phyloP scores from a whole-genome alignment of 2,113 vertebrate genomes.

The Empidonax alnorum region DNA sequence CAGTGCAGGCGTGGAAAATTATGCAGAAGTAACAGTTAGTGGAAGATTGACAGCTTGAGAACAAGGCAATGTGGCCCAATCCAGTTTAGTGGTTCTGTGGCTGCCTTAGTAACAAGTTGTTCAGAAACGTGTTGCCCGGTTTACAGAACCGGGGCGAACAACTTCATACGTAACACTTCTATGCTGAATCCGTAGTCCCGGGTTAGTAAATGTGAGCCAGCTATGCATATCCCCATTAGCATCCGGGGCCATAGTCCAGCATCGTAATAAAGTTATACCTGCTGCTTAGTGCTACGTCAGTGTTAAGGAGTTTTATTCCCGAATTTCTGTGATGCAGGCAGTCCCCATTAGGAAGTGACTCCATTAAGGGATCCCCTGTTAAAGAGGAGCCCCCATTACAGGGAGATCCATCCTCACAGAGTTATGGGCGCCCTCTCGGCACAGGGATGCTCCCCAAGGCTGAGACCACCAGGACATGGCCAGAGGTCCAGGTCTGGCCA shows the following conservation, averaged over 20 bases:
- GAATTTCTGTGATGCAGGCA: accelerated
- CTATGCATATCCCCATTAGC: background rate
- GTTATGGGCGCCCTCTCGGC: background rate
- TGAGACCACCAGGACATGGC: background rate
- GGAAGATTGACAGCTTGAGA: accelerated
- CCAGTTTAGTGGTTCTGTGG: background rate
- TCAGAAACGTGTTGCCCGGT: background rate
- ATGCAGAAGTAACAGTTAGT: accelerated
- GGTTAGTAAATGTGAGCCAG: background rate
- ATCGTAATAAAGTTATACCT: accelerated
- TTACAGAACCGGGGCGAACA: accelerated
- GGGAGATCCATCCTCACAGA: accelerated
- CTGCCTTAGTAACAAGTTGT: background rate
- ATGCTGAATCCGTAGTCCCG: accelerated
- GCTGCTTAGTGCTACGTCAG: accelerated
- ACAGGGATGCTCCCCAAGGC: background rate
- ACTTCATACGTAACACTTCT: background rate
- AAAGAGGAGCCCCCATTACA: accelerated
- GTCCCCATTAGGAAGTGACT: background rate
- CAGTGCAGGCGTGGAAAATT: accelerated
- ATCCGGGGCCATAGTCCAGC: background rate
- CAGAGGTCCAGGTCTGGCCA: accelerated
- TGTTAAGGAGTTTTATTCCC: background rate
- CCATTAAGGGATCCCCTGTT: background rate
- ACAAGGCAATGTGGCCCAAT: accelerated